Percentiles rank a stretch among this genome's conserved stretches.
Evolutionary conservation across 1,140 invertebrate genomes (phyloP).

Genomic region (Orius laevigatus): DNA sequence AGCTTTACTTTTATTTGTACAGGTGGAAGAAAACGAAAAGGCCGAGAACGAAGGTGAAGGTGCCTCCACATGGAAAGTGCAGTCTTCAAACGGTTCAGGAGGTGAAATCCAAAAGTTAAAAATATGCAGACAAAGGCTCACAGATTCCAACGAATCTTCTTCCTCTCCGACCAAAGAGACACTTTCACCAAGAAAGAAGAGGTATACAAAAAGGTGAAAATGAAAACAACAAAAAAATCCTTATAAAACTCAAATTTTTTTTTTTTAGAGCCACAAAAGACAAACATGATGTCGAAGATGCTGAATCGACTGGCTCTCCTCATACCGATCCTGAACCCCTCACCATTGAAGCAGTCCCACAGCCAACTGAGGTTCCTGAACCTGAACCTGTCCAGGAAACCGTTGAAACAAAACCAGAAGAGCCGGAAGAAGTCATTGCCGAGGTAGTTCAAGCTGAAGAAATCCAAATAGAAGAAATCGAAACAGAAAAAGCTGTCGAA

Average conservation of each 20-base stretch:
- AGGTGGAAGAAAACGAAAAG: no score
- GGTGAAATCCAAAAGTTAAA: conserved; percentile 36
- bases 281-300: conserved; percentile 27
- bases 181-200: conserved; percentile 17
- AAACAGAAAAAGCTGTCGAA: conserved; percentile 6
- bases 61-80: conserved; percentile 34
- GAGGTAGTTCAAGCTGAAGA: conserved; percentile 9
- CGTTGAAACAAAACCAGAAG: conserved; percentile 11
- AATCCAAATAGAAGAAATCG: conserved; percentile 5
- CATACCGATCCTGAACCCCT: conserved; percentile 26
- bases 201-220: conserved; percentile 19
- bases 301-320: conserved; percentile 27
- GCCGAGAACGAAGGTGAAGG: conserved; percentile 3
- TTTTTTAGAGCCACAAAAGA: conserved; percentile 16
- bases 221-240: conserved; percentile 13
- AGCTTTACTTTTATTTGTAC: no score
- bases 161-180: conserved; percentile 19
- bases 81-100: conserved; percentile 32
- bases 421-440: conserved; percentile 2
- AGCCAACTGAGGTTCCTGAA: conserved; percentile 7
- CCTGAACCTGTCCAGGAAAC: conserved; percentile 7
- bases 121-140: conserved; percentile 29
- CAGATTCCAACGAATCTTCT: conserved; percentile 10
- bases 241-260: conserved; percentile 8
- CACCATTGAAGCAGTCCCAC: conserved; percentile 9